A percentile compares a stretch with the other conserved stretches of the same genome.
These are phyloP conservation scores for Drosophila bocqueti DNA, from an alignment of 1,140 invertebrate genomes.

Conservation along the genomic window DNA sequence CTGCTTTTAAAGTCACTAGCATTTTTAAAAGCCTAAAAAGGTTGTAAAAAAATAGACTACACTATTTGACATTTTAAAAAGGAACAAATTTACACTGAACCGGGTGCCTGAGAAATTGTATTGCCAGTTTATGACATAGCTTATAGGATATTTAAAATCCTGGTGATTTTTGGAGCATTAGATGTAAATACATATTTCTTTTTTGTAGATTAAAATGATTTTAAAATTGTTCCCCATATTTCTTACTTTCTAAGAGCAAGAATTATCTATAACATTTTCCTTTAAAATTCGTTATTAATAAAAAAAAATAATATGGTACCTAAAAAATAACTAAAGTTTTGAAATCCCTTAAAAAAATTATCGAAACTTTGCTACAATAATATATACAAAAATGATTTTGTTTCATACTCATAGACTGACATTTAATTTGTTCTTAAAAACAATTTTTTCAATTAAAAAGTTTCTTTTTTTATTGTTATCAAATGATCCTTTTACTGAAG, in stretches of 20 bases:
- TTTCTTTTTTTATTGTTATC: too few species aligned
- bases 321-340: neutral
- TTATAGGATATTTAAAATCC: too few species aligned
- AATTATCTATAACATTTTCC: neutral
- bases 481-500: neutral
- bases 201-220: too few species aligned
- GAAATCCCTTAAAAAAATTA: accelerated
- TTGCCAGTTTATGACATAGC: too few species aligned
- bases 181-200: too few species aligned
- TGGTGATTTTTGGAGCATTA: neutral
- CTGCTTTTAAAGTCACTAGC: neutral
- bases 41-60: neutral
- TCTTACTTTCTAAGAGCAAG: neutral
- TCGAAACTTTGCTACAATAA: neutral
- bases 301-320: neutral
- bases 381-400: too few species aligned
- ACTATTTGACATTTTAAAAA: neutral
- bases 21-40: neutral
- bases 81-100: neutral
- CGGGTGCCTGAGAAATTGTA: too few species aligned
- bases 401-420: neutral
- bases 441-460: neutral
- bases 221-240: neutral
- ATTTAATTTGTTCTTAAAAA: neutral
- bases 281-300: neutral